These are phyloP conservation scores for Monochamus alternatus DNA, from an alignment of 2,888 invertebrate species.

Conservation along the genomic window DNA sequence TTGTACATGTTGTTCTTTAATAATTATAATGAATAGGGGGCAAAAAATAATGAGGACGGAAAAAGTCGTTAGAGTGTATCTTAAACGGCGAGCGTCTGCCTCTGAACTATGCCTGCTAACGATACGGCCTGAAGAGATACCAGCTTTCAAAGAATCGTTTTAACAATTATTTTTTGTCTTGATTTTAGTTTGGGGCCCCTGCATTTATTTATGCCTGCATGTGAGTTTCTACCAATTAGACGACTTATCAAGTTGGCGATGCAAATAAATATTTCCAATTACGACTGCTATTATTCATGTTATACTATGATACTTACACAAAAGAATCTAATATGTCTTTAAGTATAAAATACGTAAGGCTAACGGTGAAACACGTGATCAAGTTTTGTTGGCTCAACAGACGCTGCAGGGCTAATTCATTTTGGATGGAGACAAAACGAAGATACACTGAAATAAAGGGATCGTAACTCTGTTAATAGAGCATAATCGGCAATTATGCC, in stretches of 20 bases:
- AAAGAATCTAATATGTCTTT: no score
- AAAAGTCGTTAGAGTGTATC: conserved; percentile 49
- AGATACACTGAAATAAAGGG: no score
- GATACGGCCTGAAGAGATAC: conserved; percentile 54
- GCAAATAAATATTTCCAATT: not conserved
- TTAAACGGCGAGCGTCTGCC: conserved; percentile 48
- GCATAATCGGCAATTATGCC: no score
- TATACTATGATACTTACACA: not conserved
- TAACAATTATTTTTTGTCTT: conserved; percentile 43
- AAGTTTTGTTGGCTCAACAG: no score
- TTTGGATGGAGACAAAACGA: no score
- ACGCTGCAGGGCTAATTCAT: no score
- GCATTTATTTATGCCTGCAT: conserved; percentile 43
- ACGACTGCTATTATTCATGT: not conserved
- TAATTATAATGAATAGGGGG: conserved; percentile 45
- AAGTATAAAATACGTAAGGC: no score
- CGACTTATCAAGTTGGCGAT: not conserved
- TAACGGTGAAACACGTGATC: no score
- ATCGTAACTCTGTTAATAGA: no score
- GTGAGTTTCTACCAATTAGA: conserved; percentile 37
- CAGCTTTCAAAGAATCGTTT: conserved; percentile 43
- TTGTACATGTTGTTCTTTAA: conserved; percentile 36
- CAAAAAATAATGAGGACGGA: conserved; percentile 49
- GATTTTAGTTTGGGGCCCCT: conserved; percentile 34
- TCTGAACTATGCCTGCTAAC: conserved; percentile 54